Evolutionary conservation across 2,113 vertebrate genomes (phyloP), one percentile per base, ranked within the genome.

Genomic region (Rafetus swinhoei): DNA sequence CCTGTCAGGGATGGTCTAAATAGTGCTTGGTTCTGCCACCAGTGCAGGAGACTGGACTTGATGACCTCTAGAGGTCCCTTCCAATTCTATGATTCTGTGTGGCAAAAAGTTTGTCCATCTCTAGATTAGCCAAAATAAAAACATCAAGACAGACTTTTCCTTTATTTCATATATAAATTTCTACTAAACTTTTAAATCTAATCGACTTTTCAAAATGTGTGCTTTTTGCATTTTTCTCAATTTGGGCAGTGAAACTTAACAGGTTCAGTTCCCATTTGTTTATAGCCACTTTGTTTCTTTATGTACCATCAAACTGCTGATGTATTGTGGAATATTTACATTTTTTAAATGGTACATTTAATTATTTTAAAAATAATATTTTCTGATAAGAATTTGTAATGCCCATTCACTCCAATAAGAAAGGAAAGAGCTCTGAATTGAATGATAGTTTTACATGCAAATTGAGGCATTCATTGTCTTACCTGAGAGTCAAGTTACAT

Each of bases 381-480:
- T 88, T 87, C 59, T 89, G 35, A 80, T 87, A 52, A n/a, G 22
- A 1, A 3, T 29, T 50, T 24, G 7, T n/a, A 76, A 45, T 45
- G 39, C 39, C 21, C 39, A 76, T 76, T 76, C 39, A 45, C 11
- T 89, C 60, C 69, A 79, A 87, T 84, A 50, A 74, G 56, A 95
- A 53, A 52, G 5, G 25, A 90, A 52, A 39, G 83, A 39, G 35
- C 35, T 76, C 72, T 45, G 72, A 45, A 76, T 11, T 53, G 32
- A 84, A 25, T 2, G 35, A 57, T 7, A 74, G 9, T 54, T 93
- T 87, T 69, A 4, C 4, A 72, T 86, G 39, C 45, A 65, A 93
- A 11, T 9, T 19, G 57, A 25, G 85, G 16, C 45, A 72, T 84
- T 81, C 0, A 0, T 0, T 65, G 60, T 35, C 84, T 84, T 65